Evolutionary conservation across 1,140 invertebrate species (phyloP).

Genomic region (Plodia interpunctella): DNA sequence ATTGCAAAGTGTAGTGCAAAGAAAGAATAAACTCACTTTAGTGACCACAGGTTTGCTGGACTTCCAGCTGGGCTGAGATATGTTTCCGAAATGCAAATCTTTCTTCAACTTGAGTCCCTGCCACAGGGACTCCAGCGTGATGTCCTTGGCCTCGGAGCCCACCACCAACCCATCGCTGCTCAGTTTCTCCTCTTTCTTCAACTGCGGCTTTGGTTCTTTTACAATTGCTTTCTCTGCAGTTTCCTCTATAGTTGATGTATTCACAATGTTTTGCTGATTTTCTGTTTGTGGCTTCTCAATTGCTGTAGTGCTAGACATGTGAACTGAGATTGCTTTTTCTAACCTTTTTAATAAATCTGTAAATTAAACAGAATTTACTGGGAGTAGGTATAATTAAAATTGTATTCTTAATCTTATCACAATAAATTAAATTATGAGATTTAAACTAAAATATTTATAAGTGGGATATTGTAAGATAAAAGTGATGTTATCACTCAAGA

Average conservation of each 20-base stretch:
- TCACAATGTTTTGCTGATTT: conserved; percentile 27
- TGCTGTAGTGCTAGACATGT: conserved; percentile 32
- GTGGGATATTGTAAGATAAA: no score
- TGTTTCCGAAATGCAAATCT: conserved; percentile 62
- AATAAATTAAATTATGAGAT: no score
- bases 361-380: conserved; percentile 16
- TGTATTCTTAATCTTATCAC: no score
- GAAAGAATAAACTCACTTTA: conserved; percentile 35
- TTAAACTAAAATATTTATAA: no score
- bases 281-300: conserved; percentile 14
- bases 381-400: no score
- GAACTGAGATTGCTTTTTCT: conserved; percentile 40
- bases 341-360: conserved; percentile 57
- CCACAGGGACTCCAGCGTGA: conserved; percentile 55
- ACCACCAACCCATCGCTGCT: conserved; percentile 36
- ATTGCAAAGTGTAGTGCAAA: no score
- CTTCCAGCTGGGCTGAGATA: conserved; percentile 64
- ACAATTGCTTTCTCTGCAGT: conserved; percentile 22
- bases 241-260: conserved; percentile 42
- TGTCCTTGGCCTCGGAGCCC: conserved; percentile 53
- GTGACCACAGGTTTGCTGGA: conserved; percentile 56
- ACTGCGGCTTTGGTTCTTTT: conserved; percentile 20
- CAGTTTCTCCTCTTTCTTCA: conserved; percentile 42
- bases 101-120: conserved; percentile 64
- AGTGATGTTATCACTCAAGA: no score